Evolutionary conservation across 2,888 invertebrate species (phyloP), one percentile per base, ranked within the genome.

Genomic region (Eilema depressum): DNA sequence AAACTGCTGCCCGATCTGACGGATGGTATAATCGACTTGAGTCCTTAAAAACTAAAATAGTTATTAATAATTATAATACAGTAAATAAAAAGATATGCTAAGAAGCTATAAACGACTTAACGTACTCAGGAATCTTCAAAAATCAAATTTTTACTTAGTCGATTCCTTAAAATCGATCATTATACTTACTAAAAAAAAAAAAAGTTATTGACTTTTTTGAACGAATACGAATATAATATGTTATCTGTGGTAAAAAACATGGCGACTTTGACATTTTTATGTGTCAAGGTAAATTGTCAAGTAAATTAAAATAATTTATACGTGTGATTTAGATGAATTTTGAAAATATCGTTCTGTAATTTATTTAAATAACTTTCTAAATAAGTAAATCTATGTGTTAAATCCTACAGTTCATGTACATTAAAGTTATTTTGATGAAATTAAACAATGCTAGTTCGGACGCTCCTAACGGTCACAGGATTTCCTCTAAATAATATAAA

Each of bases 361-460:
- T 71, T 66, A 63, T 64, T 56, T 61, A 25, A 65, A 41, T 68
- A 74, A 37, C 70, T 76, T 80, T 82, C 71, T 71, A 71, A 68
- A 73, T 62, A 59, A 25, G 10, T 12, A 61, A 14, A 47, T 25
- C 41, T 68, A 73, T 70, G 47, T n/a, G 65, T 70, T 47, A 70
- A 71, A 65, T 10, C 33, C 0, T 23, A 67, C 68, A 67, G 14
- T 68, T n/a, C 14, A 8, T 66, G 70, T 60, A 59, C 53, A 63
- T 63, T 14, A 37, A 17, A 25, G 37, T 37, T 66, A 12, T 57
- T 61, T 33, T 57, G 33, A 72, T 59, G 17, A 33, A 17, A 57
- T 67, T 66, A 73, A 84, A 89, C 82, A 84, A 92, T 93, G 92
- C 83, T 92, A 75, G 86, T 90, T 84, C 90, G 91, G 93, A 93